These are phyloP conservation scores for Pithys albifrons DNA, from an alignment of 2,113 vertebrate genomes.

Conservation along the genomic window DNA sequence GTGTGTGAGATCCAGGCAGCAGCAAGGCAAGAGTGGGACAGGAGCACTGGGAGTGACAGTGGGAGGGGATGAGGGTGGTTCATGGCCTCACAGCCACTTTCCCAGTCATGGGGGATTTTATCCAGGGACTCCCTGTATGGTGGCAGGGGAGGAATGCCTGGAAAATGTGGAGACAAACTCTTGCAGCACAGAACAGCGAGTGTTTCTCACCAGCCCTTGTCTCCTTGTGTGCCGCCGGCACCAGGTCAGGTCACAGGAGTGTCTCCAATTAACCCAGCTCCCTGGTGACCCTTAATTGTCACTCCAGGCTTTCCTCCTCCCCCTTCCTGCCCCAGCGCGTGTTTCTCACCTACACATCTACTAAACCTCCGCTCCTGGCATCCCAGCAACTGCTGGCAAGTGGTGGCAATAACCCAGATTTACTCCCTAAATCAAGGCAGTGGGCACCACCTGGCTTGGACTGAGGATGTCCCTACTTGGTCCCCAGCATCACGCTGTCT, in stretches of 20 bases:
- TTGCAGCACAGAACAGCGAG: background rate
- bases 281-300: slow-evolving; percentile 5
- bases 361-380: background rate
- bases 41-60: background rate
- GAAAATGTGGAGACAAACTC: background rate
- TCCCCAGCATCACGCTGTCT: background rate
- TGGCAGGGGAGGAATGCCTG: background rate
- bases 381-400: background rate
- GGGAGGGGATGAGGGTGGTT: background rate
- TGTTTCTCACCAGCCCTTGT: background rate
- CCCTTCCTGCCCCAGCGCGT: background rate
- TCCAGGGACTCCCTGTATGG: background rate
- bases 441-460: background rate
- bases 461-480: background rate
- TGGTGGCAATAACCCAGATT: background rate
- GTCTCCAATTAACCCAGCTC: slow-evolving; percentile 9
- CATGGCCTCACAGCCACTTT: background rate
- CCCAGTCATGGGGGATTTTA: background rate
- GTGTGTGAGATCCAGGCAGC: background rate
- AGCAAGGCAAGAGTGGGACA: accelerated
- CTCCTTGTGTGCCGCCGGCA: background rate
- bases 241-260: background rate
- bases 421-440: background rate
- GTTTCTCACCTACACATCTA: background rate
- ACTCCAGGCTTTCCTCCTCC: background rate